Conservation (phyloP, 1,140 invertebrate species). For the Globodera ellingtonae region DNA sequence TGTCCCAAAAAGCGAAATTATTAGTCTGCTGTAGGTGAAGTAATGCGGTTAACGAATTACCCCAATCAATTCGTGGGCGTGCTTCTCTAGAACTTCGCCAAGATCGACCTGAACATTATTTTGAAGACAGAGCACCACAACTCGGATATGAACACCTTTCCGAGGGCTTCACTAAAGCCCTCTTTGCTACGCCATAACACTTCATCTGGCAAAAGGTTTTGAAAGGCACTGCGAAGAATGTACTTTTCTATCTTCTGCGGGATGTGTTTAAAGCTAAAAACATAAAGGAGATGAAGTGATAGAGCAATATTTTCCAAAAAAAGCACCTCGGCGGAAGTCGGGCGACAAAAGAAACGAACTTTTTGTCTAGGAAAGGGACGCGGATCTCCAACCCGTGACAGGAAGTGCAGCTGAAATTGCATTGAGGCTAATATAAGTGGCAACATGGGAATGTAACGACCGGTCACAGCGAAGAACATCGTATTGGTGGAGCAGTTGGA, state of each 20-base stretch:
- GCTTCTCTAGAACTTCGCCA: background rate
- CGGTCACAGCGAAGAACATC: conserved; percentile 63
- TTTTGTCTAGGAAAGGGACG: conserved; percentile 63
- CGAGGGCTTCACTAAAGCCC: conserved; percentile 62
- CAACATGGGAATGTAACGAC: background rate
- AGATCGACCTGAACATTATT: conserved; percentile 12
- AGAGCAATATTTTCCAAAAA: background rate
- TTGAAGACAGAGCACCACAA: background rate
- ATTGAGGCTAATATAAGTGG: background rate
- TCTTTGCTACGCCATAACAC: conserved; percentile 64
- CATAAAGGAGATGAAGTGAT: background rate
- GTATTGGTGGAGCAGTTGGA: conserved; percentile 61
- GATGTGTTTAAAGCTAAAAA: conserved; percentile 57
- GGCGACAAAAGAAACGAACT: conserved; percentile 60
- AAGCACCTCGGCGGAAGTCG: conserved; percentile 53
- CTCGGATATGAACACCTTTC: conserved; percentile 45
- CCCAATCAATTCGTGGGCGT: background rate
- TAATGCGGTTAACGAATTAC: conserved; percentile 49
- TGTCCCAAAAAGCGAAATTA: conserved; percentile 38
- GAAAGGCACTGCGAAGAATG: conserved; percentile 58
- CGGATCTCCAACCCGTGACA: conserved; percentile 64
- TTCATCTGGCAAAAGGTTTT: conserved; percentile 59
- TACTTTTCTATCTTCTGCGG: conserved; percentile 58
- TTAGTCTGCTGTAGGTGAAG: conserved; percentile 29
- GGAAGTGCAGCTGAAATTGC: conserved; percentile 48